These are phyloP conservation scores for Proctacanthus coquilletti DNA, from an alignment of 1,140 invertebrate species.

Conservation along the genomic window DNA sequence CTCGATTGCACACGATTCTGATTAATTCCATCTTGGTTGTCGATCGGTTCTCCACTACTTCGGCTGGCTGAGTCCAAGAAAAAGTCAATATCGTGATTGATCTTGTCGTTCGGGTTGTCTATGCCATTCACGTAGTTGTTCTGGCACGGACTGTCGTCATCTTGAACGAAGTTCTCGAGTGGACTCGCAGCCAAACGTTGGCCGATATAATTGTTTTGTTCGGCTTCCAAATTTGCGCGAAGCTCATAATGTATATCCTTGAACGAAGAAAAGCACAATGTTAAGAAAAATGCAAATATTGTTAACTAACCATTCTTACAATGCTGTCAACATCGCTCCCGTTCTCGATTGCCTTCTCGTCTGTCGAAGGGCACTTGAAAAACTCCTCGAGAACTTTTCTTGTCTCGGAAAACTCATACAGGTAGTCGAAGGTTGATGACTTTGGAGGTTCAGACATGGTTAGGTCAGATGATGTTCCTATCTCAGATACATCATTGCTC, in stretches of 20 bases:
- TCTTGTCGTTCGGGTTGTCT: background rate
- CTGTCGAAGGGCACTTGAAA: slow-evolving; percentile 59
- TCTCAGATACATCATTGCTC: slow-evolving; percentile 29
- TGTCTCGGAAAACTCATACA: slow-evolving; percentile 83
- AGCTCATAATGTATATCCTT: slow-evolving; percentile 29
- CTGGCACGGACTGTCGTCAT: too few relatives aligned
- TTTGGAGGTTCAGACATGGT: slow-evolving; percentile 32
- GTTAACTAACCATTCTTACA: slow-evolving; percentile 20
- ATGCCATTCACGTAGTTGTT: background rate
- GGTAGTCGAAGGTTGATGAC: slow-evolving; percentile 59
- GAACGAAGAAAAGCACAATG: background rate
- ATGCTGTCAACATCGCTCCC: slow-evolving; percentile 28
- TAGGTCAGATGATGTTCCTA: slow-evolving; percentile 27
- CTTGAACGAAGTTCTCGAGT: background rate
- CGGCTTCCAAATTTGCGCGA: background rate
- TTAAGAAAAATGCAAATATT: slow-evolving; percentile 1
- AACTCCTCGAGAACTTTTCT: slow-evolving; percentile 85
- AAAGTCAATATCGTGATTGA: slow-evolving; percentile 24
- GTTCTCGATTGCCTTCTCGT: slow-evolving; percentile 36
- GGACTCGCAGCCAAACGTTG: slow-evolving; percentile 4
- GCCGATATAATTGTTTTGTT: slow-evolving; percentile 4
- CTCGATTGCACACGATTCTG: slow-evolving; percentile 19
- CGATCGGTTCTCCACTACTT: slow-evolving; percentile 22
- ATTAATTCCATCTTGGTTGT: slow-evolving; percentile 24
- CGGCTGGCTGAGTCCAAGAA: slow-evolving; percentile 28